phyloP scores from a whole-genome alignment of 2,797 vertebrate genomes.

The Peromyscus melanophrys region DNA sequence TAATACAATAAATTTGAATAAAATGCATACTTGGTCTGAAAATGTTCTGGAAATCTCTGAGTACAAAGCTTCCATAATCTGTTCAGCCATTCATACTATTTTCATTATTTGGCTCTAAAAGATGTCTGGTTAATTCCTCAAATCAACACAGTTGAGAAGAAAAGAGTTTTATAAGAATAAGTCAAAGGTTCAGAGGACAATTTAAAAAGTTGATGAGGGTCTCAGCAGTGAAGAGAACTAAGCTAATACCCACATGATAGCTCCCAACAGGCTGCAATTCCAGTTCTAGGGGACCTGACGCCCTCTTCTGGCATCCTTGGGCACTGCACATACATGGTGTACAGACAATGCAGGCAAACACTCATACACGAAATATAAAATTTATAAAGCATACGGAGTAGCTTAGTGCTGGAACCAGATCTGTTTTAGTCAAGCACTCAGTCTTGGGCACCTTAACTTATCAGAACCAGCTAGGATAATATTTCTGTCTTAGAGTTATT shows the following conservation, averaged over 20 bases:
- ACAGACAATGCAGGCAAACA: not conserved
- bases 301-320: not conserved
- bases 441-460: not conserved
- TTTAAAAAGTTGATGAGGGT: not conserved
- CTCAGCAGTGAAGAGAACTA: not conserved
- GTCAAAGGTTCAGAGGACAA: not conserved
- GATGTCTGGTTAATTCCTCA: not conserved
- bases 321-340: not conserved
- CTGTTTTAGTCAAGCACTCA: not conserved
- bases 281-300: not conserved
- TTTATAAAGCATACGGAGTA: not conserved
- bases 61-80: not conserved
- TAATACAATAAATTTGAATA: not conserved
- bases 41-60: not conserved
- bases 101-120: conserved; percentile 4
- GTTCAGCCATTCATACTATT: not conserved
- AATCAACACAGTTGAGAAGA: not conserved
- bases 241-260: not conserved
- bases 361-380: not conserved
- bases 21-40: not conserved
- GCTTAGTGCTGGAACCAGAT: not conserved
- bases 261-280: not conserved
- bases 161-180: conserved; percentile 34
- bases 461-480: not conserved
- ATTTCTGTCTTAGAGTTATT: not conserved